Percentiles rank a stretch among this genome's conserved stretches.
Conservation (phyloP, 2,797 vertebrate genomes). For the Alca torda region DNA sequence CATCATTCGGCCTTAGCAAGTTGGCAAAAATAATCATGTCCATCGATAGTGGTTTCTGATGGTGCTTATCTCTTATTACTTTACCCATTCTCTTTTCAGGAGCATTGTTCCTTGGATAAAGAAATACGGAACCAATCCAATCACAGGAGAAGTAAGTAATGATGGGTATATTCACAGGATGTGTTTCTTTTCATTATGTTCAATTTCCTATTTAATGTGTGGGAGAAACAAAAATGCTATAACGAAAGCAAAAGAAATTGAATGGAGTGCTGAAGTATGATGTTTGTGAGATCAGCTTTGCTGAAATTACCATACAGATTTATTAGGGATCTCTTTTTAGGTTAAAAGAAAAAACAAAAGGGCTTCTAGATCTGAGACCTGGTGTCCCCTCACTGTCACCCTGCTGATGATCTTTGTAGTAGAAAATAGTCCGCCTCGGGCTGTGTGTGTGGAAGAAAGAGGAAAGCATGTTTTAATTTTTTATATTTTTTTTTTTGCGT, state of each 20-base stretch:
- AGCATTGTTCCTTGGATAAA: conserved; percentile 98
- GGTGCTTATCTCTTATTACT: not conserved
- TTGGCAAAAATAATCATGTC: not conserved
- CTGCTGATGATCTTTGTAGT: not conserved
- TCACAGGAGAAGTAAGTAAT: conserved; percentile 87
- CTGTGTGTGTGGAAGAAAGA: not conserved
- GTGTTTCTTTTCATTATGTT: not conserved
- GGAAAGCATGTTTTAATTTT: not conserved
- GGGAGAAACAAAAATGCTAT: not conserved
- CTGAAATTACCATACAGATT: not conserved
- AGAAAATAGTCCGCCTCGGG: not conserved
- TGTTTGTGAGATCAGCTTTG: not conserved
- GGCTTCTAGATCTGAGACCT: not conserved
- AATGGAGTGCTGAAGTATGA: not conserved
- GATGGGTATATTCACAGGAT: not conserved
- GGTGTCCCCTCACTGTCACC: not conserved
- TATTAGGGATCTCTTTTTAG: not conserved
- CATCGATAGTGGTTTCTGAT: not conserved
- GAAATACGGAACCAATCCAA: conserved; percentile 93
- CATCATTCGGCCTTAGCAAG: not conserved
- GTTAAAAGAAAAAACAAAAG: too few relatives aligned
- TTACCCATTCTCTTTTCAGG: conserved; percentile 72
- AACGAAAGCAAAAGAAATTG: not conserved
- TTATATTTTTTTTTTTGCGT: not conserved
- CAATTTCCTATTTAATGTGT: not conserved